Base-by-base conservation (phyloP, 1,140 invertebrate species). In the Euborellia annulipes region DNA sequence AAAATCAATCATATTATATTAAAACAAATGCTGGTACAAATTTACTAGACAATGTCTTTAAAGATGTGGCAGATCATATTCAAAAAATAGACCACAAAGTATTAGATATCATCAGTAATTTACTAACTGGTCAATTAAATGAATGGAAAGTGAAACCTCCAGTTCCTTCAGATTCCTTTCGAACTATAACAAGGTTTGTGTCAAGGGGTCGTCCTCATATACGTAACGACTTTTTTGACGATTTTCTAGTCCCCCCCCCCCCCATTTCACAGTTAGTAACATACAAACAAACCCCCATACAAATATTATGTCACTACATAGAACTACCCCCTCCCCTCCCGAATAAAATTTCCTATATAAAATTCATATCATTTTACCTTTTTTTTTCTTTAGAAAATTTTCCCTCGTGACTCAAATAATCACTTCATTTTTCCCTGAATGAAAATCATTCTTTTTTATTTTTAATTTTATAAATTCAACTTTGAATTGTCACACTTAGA, bases 141-240 rank as follows among this genome's bases (percentile, higher is more conserved):
- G 71, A 71, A 50, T 98, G 93, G 92, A 87, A 91, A 61, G 90
- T 91, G 0, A 83, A 86, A 57, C 89, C 92, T 18, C 92, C 93
- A 2, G 83, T 96, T 51, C 94, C 94, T 22, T 97, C 93, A 2
- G 76, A 81, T 55, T 79, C 82, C 55, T 95, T 98, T 64, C 76
- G 87, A 50, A 83, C 82, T 64, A 87, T 97, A 57, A 91, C 87
- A 42, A 72, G 63, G 69, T 69, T 58, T 54, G 45, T 47, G 18
- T 54, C 38, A 30, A 34, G 32, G n/a, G 9, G 32, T 34, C 32
- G n/a, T 9, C 14, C 32, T 9, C 9, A 14, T 34, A 9, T 9
- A 34, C 14, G 32, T 9, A 34, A 9, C 9, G 9, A 14, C 14
- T 34, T 34, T 34, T 34, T 34, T 9, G n/a, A 9, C 9, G 9